Percentiles rank a stretch among this genome's conserved stretches.
These are phyloP conservation scores for Gadopsis bispinosus DNA, from an alignment of 2,797 vertebrate genomes.

Conservation along the genomic window DNA sequence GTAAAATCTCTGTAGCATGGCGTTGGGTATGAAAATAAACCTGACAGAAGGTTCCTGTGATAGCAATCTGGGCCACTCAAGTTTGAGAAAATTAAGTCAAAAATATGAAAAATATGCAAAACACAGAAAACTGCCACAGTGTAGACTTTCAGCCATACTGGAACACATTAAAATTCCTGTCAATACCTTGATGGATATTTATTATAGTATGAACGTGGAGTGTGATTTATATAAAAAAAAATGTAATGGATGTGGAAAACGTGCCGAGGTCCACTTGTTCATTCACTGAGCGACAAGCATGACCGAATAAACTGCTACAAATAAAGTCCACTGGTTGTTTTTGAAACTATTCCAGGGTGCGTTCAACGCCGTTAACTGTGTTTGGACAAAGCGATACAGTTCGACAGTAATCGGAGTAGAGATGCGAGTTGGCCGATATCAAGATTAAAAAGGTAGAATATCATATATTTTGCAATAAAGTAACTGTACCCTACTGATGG, in stretches of 20 bases:
- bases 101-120: constrained; percentile 20
- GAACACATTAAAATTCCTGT: constrained; percentile 14
- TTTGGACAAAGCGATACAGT: background rate
- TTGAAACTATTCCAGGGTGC: background rate
- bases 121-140: background rate
- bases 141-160: background rate
- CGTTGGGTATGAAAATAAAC: constrained; percentile 43
- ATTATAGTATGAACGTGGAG: background rate
- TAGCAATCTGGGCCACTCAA: constrained; percentile 2
- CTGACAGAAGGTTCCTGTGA: background rate
- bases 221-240: background rate
- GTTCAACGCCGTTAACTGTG: constrained; percentile 1
- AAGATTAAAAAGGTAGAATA: background rate
- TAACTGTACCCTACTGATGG: background rate
- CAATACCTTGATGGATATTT: background rate
- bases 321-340: background rate
- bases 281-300: background rate
- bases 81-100: background rate
- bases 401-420: background rate
- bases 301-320: background rate
- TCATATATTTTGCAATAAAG: background rate
- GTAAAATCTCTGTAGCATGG: background rate
- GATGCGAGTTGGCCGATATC: too few species aligned
- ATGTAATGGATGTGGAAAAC: background rate
- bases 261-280: background rate